Percentiles rank a stretch among this genome's conserved stretches.
These are phyloP conservation scores for Trissolcus japonicus DNA, from an alignment of 2,888 invertebrate genomes.

Conservation along the genomic window DNA sequence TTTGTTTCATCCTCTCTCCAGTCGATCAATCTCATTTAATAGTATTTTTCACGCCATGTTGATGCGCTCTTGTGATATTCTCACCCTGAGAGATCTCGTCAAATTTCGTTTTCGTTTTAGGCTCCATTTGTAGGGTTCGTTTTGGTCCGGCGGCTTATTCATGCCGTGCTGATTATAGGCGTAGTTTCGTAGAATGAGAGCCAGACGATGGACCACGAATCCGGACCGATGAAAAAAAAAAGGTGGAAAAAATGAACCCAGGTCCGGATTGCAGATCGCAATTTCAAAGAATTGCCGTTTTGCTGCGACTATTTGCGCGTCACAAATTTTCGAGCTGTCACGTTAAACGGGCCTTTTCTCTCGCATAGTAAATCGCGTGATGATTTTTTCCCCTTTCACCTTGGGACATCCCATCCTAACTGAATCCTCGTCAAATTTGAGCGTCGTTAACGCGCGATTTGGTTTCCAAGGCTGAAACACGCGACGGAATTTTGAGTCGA, in stretches of 20 bases:
- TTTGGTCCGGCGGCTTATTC: slow-evolving; percentile 24
- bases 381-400: slow-evolving; percentile 21
- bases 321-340: slow-evolving; percentile 59
- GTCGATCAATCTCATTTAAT: slow-evolving; percentile 30
- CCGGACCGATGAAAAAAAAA: slow-evolving; percentile 9
- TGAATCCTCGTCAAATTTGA: slow-evolving; percentile 38
- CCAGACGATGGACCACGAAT: slow-evolving; percentile 47
- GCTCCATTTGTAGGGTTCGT: slow-evolving; percentile 23
- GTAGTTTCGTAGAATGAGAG: slow-evolving; percentile 48
- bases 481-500: slow-evolving; percentile 21
- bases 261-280: slow-evolving; percentile 25
- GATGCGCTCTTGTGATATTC: slow-evolving; percentile 28
- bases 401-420: slow-evolving; percentile 1
- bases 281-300: slow-evolving; percentile 54
- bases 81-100: slow-evolving; percentile 19
- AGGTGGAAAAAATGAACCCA: slow-evolving; percentile 39
- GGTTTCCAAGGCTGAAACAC: slow-evolving; percentile 24
- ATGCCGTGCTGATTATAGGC: slow-evolving; percentile 55
- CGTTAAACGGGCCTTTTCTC: slow-evolving; percentile 48
- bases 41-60: slow-evolving; percentile 28
- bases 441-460: slow-evolving; percentile 35
- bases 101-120: slow-evolving; percentile 8
- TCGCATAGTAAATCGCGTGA: slow-evolving; percentile 43
- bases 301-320: slow-evolving; percentile 52
- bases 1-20: slow-evolving; percentile 10